Evolutionary conservation across 2,113 vertebrate species (phyloP).

Genomic region (Pimephales promelas): DNA sequence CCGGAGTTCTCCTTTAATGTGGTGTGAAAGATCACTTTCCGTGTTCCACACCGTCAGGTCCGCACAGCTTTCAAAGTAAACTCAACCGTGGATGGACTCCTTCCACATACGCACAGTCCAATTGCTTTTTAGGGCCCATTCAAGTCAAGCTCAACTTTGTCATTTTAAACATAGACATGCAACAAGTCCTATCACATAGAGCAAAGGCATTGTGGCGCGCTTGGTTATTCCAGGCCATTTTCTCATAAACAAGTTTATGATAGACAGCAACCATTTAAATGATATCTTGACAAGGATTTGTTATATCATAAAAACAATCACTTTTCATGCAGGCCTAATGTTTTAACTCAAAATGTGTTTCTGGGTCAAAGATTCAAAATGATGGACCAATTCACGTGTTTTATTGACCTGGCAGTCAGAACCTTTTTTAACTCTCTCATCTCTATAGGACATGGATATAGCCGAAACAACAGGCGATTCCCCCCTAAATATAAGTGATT

Average conservation of each 20-base stretch:
- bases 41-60: no score
- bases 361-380: not conserved
- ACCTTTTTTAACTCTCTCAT: not conserved
- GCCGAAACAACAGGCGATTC: conserved; percentile 65
- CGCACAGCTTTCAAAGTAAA: no score
- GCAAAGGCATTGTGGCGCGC: no score
- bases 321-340: not conserved
- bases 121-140: no score
- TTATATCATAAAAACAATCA: not conserved
- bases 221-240: no score
- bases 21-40: not conserved
- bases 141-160: no score
- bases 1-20: not conserved
- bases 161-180: no score
- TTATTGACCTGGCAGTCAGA: not conserved
- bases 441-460: conserved; percentile 81
- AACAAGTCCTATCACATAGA: no score
- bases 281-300: not conserved
- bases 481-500: conserved; percentile 66
- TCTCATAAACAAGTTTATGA: no score
- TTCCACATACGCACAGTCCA: no score
- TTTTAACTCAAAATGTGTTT: not conserved
- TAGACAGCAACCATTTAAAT: not conserved
- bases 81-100: no score
- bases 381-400: not conserved